phyloP scores from a whole-genome alignment of 2,113 vertebrate species.

The Helogale parvula region DNA sequence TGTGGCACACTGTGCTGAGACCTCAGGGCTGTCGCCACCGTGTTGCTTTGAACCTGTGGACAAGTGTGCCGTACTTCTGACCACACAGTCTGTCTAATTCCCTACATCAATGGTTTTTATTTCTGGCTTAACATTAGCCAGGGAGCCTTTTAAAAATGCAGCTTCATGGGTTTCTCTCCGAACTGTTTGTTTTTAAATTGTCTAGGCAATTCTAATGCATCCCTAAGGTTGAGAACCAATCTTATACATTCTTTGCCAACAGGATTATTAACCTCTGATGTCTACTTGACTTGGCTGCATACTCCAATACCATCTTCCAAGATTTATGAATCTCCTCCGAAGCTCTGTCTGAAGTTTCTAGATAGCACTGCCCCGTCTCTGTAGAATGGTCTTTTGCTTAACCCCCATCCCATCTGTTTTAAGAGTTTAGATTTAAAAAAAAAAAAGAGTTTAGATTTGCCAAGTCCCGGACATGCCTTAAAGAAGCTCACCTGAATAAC shows the following conservation, averaged over 20 bases:
- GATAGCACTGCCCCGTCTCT: neutral
- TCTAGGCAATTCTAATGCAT: neutral
- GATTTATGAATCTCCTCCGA: neutral
- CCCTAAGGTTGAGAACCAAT: neutral
- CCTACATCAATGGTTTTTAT: neutral
- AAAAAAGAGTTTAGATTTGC: neutral
- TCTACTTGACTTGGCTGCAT: neutral
- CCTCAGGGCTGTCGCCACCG: neutral
- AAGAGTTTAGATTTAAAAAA: neutral
- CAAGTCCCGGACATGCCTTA: neutral
- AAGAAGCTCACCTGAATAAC: neutral
- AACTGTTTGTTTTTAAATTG: neutral
- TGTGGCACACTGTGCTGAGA: fast-evolving
- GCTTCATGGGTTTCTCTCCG: neutral
- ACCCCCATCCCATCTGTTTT: neutral
- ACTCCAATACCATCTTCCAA: neutral
- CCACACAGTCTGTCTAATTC: neutral
- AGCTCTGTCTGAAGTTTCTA: neutral
- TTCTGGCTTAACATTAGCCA: neutral
- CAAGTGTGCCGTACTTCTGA: neutral
- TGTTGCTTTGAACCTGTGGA: neutral
- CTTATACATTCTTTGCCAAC: neutral
- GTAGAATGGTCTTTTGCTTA: neutral
- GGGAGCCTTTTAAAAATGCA: neutral
- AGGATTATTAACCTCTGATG: neutral